Base-by-base conservation (phyloP, 2,888 invertebrate genomes). In the Lycocerus yunnanus region DNA sequence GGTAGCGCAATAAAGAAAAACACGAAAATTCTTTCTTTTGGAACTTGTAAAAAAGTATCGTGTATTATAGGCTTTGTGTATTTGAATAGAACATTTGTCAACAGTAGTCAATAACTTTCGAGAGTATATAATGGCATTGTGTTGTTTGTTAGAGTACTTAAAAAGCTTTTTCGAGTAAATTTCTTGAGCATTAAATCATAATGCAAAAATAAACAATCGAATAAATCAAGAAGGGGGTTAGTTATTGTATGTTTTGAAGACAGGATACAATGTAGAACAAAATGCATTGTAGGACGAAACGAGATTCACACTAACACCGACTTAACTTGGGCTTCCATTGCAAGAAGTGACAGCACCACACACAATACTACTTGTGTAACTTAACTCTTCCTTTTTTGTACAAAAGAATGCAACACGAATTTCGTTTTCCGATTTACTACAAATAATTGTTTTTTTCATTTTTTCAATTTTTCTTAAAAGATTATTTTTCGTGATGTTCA, bases 21-120 rank as follows among this genome's bases (percentile, higher is more conserved):
- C 86, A 86, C 86, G 86, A 85, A 87, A 86, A 86, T 84, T 85
- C 86, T 84, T 85, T 83, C 81, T 85, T 84, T 82, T 80, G 78
- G 81, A 80, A 84, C 84, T 83, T 83, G 85, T 84, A 84, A 85
- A 85, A 85, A 84, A 83, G 81, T 82, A 81, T 80, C 82, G 80
- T 71, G 80, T 80, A 78, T 76, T 75, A 78, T 78, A 13, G 81
- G 80, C 84, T 84, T 86, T 85, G 85, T 85, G 83, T 81, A 81
- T 77, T 80, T 82, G 82, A 84, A 83, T 83, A 82, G 84, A 84
- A 84, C 86, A 87, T 87, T 87, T 87, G 86, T 87, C 87, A 87
- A 84, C 82, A 80, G 77, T 79, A 84, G 84, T 85, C 85, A 82
- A 86, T 84, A 84, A 77, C 70, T 77, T 69, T 59, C 71, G 79